A percentile compares a stretch with the other conserved stretches of the same genome.
Evolutionary conservation across 2,797 vertebrate genomes (phyloP).

Genomic region (Silurus lanzhouensis): DNA sequence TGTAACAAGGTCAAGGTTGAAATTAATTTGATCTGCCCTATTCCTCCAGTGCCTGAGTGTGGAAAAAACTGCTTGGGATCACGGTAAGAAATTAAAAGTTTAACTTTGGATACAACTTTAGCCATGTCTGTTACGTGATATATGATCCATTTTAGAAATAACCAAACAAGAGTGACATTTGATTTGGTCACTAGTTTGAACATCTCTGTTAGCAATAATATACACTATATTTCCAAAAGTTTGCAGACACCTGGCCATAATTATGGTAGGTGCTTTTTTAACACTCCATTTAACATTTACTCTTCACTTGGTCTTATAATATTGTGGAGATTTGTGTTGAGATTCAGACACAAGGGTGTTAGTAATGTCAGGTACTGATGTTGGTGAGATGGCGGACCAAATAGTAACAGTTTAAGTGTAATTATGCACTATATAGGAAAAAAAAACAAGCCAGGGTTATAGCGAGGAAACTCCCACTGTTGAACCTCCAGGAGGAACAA

Average conservation of each 20-base stretch:
- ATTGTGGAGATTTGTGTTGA: too few relatives aligned
- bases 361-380: too few relatives aligned
- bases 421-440: not conserved
- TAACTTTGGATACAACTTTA: slow-evolving; percentile 14
- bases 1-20: slow-evolving; percentile 56
- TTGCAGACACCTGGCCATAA: too few relatives aligned
- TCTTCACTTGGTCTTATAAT: too few relatives aligned
- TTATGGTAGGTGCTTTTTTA: too few relatives aligned
- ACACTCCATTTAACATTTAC: too few relatives aligned
- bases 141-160: too few relatives aligned
- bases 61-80: slow-evolving; percentile 1
- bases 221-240: too few relatives aligned
- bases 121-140: not conserved
- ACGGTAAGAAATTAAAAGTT: slow-evolving; percentile 9
- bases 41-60: not conserved
- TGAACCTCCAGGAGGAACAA: not conserved
- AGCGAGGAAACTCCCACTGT: not conserved
- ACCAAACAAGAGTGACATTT: too few relatives aligned
- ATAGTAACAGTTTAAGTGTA: not conserved
- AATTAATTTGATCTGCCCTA: slow-evolving; percentile 51
- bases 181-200: too few relatives aligned
- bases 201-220: too few relatives aligned
- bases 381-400: not conserved
- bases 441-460: not conserved
- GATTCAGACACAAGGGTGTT: too few relatives aligned